These are phyloP conservation scores for Ctenoplectra terminalis DNA, from an alignment of 1,140 invertebrate species.

Conservation along the genomic window DNA sequence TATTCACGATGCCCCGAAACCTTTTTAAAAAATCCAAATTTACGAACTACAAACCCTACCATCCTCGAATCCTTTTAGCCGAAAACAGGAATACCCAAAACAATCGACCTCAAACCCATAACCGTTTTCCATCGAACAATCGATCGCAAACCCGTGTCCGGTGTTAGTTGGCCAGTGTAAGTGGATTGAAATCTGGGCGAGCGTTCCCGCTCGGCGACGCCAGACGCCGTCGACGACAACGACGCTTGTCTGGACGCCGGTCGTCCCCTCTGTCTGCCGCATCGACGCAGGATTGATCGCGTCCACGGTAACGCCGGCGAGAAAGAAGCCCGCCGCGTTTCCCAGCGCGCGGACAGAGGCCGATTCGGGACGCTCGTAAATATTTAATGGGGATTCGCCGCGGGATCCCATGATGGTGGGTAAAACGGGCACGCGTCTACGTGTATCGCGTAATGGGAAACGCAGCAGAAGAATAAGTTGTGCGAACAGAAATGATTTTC, in stretches of 20 bases:
- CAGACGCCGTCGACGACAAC: conserved; percentile 6
- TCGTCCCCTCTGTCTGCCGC: conserved; percentile 27
- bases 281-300: conserved; percentile 32
- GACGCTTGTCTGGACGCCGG: conserved; percentile 27
- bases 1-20: no score
- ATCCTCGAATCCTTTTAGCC: no score
- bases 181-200: conserved; percentile 27
- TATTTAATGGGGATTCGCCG: conserved; percentile 60
- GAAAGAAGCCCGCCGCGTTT: conserved; percentile 7
- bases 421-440: not conserved
- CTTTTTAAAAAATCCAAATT: no score
- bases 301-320: not conserved
- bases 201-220: not conserved
- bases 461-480: conserved; percentile 19
- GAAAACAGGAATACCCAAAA: no score
- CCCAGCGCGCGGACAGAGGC: not conserved
- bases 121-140: not conserved
- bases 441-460: conserved; percentile 23
- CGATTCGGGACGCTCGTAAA: conserved; percentile 56
- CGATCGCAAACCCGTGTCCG: not conserved
- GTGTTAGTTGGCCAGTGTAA: not conserved
- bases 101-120: no score
- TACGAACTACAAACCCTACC: no score
- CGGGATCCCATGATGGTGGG: conserved; percentile 20
- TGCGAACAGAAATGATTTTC: no score